These are phyloP conservation scores for Loripinus fragilis DNA, from an alignment of 2,888 invertebrate species.

Conservation along the genomic window DNA sequence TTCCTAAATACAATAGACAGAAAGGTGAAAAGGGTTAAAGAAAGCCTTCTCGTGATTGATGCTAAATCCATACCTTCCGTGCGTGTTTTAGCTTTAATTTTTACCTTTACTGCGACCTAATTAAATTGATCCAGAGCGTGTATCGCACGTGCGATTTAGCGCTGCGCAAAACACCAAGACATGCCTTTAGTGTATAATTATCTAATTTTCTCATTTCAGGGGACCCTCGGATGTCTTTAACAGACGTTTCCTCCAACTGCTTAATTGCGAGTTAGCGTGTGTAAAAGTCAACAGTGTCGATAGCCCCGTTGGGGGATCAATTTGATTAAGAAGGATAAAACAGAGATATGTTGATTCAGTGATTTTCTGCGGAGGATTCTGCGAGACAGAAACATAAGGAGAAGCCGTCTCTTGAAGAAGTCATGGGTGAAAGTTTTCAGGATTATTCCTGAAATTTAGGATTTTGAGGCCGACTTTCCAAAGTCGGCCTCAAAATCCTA, in stretches of 20 bases:
- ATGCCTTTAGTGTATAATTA: constrained; percentile 13
- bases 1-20: constrained; percentile 6
- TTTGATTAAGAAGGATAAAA: background rate
- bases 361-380: background rate
- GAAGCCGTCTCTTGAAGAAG: too few species aligned
- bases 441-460: too few species aligned
- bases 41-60: background rate
- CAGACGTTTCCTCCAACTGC: constrained; percentile 2
- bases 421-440: too few species aligned
- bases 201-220: constrained; percentile 9
- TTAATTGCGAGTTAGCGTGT: constrained; percentile 15
- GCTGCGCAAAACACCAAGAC: background rate
- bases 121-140: constrained; percentile 9
- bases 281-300: constrained; percentile 9
- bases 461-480: too few species aligned
- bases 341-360: background rate
- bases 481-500: too few species aligned
- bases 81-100: background rate
- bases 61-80: background rate
- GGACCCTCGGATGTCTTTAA: background rate
- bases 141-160: constrained; percentile 4
- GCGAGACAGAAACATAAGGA: too few species aligned
- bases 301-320: background rate
- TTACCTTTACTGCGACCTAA: constrained; percentile 15
- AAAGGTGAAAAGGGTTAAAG: background rate